A percentile compares a stretch with the other conserved stretches of the same genome.
These are phyloP conservation scores for Saturnia japonica DNA, from an alignment of 2,888 invertebrate genomes.

Conservation along the genomic window DNA sequence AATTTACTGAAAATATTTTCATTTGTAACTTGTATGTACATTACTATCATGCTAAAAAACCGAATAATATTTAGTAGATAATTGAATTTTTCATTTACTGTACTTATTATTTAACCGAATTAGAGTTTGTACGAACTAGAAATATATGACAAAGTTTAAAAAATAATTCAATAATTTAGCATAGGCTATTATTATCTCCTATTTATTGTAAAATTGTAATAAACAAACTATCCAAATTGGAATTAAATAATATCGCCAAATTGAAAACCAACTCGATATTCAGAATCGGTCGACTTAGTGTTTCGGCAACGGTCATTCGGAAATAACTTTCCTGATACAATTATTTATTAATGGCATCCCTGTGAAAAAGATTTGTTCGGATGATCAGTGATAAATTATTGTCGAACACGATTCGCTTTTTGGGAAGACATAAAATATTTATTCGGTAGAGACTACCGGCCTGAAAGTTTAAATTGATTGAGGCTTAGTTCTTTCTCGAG, in stretches of 20 bases:
- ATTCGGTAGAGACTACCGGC: neutral
- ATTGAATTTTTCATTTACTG: neutral
- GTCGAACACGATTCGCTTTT: conserved; percentile 4
- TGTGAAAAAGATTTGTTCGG: conserved; percentile 1
- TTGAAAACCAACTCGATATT: neutral
- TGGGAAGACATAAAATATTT: conserved; percentile 14
- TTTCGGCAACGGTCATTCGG: too few relatives aligned
- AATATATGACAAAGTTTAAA: neutral
- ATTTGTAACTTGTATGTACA: neutral
- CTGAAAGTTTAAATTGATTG: conserved; percentile 9
- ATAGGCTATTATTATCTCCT: too few relatives aligned
- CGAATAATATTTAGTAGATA: neutral
- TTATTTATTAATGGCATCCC: neutral
- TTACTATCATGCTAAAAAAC: neutral
- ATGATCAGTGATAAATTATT: conserved; percentile 19
- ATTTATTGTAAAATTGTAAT: neutral
- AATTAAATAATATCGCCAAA: neutral
- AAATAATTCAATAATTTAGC: too few relatives aligned
- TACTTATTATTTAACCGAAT: neutral
- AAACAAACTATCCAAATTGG: neutral
- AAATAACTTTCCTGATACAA: neutral
- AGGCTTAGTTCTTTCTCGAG: conserved; percentile 15
- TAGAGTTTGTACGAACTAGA: neutral
- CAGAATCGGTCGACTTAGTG: neutral
- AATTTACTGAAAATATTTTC: too few relatives aligned